Evolutionary conservation across 2,113 vertebrate genomes (phyloP).

Genomic region (Hippolais icterina): DNA sequence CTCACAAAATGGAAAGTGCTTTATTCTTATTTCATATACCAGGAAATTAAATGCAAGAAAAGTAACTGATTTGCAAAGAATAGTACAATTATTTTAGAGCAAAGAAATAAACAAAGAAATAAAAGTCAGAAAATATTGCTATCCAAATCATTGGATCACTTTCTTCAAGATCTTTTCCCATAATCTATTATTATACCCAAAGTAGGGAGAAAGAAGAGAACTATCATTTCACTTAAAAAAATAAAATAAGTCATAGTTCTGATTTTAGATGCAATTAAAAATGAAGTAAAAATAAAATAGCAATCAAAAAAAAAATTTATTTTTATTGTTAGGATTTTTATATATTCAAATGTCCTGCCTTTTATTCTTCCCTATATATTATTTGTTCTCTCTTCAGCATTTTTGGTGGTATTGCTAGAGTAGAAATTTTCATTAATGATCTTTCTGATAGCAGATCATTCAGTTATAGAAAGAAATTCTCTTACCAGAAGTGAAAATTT

Average conservation of each 20-base stretch:
- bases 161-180: background rate
- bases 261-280: background rate
- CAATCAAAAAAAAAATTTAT: background rate
- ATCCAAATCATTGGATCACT: background rate
- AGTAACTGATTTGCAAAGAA: background rate
- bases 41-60: background rate
- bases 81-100: background rate
- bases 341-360: background rate
- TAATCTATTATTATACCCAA: background rate
- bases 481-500: background rate
- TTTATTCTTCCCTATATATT: background rate
- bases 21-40: background rate
- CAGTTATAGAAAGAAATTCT: background rate
- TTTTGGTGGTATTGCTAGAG: background rate
- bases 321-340: background rate
- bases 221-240: background rate
- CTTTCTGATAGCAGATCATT: background rate
- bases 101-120: background rate
- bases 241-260: fast-evolving
- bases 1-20: background rate
- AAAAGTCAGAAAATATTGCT: background rate
- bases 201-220: background rate
- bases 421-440: background rate
- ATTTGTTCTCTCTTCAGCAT: background rate
- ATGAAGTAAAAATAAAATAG: background rate